These are phyloP conservation scores for Trissolcus brochymenae DNA, from an alignment of 2,888 invertebrate genomes.

Conservation along the genomic window DNA sequence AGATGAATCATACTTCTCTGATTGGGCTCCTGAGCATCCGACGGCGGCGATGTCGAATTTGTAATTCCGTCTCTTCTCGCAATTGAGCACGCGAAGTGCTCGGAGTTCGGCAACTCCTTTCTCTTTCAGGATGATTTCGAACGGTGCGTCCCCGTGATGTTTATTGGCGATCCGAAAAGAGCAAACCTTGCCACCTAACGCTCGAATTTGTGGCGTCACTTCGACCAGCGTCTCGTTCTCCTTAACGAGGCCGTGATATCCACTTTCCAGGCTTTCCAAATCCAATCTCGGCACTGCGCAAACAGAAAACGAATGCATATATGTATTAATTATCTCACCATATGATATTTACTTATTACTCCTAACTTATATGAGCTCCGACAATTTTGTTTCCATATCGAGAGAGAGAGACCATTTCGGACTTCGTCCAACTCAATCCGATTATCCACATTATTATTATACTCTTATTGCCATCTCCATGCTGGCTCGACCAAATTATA, in stretches of 20 bases:
- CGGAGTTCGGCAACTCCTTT: conserved; percentile 90
- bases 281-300: conserved; percentile 84
- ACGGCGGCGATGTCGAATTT: conserved; percentile 97
- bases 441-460: conserved; percentile 13
- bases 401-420: neutral
- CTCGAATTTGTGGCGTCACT: conserved; percentile 93
- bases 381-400: conserved; percentile 21
- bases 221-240: conserved; percentile 95
- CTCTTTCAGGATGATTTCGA: conserved; percentile 86
- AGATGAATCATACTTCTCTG: conserved; percentile 82
- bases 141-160: conserved; percentile 95
- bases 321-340: conserved; percentile 38
- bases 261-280: conserved; percentile 88
- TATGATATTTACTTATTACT: conserved; percentile 26
- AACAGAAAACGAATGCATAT: conserved; percentile 16
- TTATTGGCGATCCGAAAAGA: conserved; percentile 93
- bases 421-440: conserved; percentile 4
- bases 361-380: conserved; percentile 36
- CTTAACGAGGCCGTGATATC: conserved; percentile 93
- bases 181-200: conserved; percentile 85
- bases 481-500: no score
- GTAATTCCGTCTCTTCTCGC: conserved; percentile 95
- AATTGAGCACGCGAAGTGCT: conserved; percentile 90
- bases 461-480: no score
- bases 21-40: conserved; percentile 91